Base-by-base conservation (phyloP, 2,888 invertebrate genomes). In the Hoplodrina blanda region DNA sequence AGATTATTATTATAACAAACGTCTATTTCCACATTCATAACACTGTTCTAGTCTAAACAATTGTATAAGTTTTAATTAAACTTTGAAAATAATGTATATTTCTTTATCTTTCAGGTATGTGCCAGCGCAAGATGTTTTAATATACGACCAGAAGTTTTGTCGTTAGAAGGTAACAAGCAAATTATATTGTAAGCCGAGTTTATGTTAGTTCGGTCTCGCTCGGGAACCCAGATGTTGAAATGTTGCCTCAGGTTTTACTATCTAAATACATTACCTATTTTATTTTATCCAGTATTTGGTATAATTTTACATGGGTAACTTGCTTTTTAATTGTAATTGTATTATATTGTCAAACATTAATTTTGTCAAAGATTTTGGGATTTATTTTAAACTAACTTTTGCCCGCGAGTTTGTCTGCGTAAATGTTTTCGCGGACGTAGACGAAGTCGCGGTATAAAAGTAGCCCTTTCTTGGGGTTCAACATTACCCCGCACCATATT, bases 31-130 rank as follows among this genome's bases (percentile, higher is more conserved):
- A 54, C 37, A 4, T 25, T 50, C 7, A 19, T 4, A 46, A 17
- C 17, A 13, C 25, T 25, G 25, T 54, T 62, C 25, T 20, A 17
- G 25, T 37, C 52, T 49, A 30, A 19, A 64, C 25, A 55, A 73
- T 59, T 25, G 44, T 53, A n/a, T 11, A 63, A 72, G 73, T 61
- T 72, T 78, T 61, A 55, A 71, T 78, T 67, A 61, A 72, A 77
- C 54, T 61, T 19, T 46, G 61, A 53, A 56, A 66, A 57, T 67
- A 82, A 63, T 69, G 25, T 70, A 52, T 65, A 46, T 67, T 70
- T 73, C 65, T 79, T 70, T 73, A 70, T 74, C 33, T 77, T 85
- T 55, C 82, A 85, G 85, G 85, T 83, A 82, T 67, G 70, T 71
- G 62, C 53, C 83, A 62, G 50, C 33, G 7, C 64, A 68, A 80